These are phyloP conservation scores for Germaria angustata DNA, from an alignment of 2,888 invertebrate species.

Conservation along the genomic window DNA sequence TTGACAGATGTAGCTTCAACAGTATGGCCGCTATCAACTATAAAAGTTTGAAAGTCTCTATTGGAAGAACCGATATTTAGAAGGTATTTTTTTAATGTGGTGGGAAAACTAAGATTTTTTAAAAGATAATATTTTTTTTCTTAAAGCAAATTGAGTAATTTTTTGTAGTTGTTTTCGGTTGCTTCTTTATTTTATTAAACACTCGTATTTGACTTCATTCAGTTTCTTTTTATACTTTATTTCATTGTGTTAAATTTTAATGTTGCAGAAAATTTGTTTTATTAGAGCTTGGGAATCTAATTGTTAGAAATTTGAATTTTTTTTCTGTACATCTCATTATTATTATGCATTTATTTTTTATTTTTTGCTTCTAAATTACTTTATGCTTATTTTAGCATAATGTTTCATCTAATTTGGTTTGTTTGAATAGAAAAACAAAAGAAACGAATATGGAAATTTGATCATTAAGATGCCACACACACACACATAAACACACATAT, in stretches of 20 bases:
- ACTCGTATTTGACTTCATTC: background rate
- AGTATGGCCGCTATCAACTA: no score
- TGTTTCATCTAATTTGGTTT: background rate
- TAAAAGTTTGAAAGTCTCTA: no score
- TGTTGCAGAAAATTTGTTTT: conserved; percentile 55
- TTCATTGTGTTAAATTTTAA: conserved; percentile 28
- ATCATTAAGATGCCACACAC: conserved; percentile 11
- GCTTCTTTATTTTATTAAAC: background rate
- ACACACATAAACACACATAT: no score
- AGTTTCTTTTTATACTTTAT: conserved; percentile 23
- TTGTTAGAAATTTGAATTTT: conserved; percentile 12
- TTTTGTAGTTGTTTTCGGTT: background rate
- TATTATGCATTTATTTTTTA: background rate
- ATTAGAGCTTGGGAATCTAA: conserved; percentile 47
- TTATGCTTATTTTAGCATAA: conserved; percentile 11
- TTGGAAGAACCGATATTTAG: no score
- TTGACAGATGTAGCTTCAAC: no score
- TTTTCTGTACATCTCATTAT: background rate
- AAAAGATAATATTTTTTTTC: background rate
- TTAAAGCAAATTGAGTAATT: conserved; percentile 23
- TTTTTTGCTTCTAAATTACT: conserved; percentile 19
- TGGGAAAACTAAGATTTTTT: background rate
- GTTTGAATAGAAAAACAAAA: background rate
- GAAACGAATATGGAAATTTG: conserved; percentile 30
- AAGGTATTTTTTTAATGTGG: background rate